Conservation (phyloP, 2,113 vertebrate species). For the Heptranchias perlo region DNA sequence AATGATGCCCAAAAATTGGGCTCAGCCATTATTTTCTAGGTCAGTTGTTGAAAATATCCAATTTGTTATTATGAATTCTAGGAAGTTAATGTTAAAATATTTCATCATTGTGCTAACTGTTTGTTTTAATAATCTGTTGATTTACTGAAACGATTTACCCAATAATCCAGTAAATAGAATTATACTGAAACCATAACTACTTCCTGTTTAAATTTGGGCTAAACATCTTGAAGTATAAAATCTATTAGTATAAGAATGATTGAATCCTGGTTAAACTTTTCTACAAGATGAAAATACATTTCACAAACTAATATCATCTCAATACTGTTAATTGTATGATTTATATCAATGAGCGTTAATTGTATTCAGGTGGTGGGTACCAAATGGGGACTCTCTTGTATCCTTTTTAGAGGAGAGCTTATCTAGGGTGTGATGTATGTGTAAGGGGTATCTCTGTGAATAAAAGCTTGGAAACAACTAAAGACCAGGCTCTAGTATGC, state of each 20-base stretch:
- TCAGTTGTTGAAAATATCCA: not conserved
- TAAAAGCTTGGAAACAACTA: no score
- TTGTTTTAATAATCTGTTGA: not conserved
- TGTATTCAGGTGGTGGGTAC: no score
- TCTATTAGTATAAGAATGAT: not conserved
- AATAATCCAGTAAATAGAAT: not conserved
- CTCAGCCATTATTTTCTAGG: not conserved
- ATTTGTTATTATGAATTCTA: not conserved
- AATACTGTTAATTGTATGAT: no score
- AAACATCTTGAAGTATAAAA: not conserved
- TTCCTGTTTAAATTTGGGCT: not conserved
- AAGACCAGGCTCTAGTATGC: no score
- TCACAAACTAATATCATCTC: not conserved
- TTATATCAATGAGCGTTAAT: no score
- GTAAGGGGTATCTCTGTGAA: no score
- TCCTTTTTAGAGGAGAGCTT: no score
- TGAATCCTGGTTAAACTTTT: not conserved
- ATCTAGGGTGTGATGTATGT: no score
- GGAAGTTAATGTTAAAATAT: slow-evolving; percentile 8
- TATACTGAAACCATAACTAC: not conserved
- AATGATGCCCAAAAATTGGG: not conserved
- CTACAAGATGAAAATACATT: not conserved
- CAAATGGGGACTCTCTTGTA: no score
- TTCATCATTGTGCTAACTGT: not conserved
- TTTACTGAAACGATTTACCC: not conserved